A percentile compares a stretch with the other conserved stretches of the same genome.
These are phyloP conservation scores for Oxytorus armatus DNA, from an alignment of 2,888 invertebrate genomes.

Conservation along the genomic window DNA sequence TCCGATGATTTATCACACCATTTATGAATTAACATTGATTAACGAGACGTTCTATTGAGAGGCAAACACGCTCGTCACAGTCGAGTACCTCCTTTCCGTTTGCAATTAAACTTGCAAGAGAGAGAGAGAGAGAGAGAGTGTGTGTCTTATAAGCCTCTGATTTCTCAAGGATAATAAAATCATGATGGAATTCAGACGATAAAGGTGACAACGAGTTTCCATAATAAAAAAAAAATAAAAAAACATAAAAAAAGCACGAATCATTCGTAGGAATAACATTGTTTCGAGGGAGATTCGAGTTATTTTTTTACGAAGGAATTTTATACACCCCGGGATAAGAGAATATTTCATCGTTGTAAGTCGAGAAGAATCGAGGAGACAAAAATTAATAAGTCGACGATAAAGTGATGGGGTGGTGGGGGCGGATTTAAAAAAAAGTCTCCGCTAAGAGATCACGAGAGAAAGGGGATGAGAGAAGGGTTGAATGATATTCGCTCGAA, in stretches of 20 bases:
- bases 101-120: no score
- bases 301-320: conserved; percentile 4
- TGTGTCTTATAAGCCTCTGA: background rate
- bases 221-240: conserved; percentile 2
- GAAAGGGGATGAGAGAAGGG: conserved; percentile 38
- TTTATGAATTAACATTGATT: conserved; percentile 38
- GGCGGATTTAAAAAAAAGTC: conserved; percentile 5
- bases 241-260: no score
- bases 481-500: conserved; percentile 68
- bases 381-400: conserved; percentile 57
- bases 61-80: no score
- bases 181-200: conserved; percentile 7
- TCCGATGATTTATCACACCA: conserved; percentile 8
- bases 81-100: no score
- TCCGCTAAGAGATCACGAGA: conserved; percentile 5
- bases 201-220: background rate
- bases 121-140: no score
- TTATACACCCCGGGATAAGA: conserved; percentile 27
- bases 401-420: background rate
- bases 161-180: conserved; percentile 27
- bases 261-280: background rate
- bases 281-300: background rate
- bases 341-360: conserved; percentile 20
- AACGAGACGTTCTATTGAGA: conserved; percentile 5
- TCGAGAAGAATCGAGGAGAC: conserved; percentile 7